Percentiles rank a stretch among this genome's conserved stretches.
phyloP scores from a whole-genome alignment of 2,888 invertebrate species.

The Ormyrus rosae region DNA sequence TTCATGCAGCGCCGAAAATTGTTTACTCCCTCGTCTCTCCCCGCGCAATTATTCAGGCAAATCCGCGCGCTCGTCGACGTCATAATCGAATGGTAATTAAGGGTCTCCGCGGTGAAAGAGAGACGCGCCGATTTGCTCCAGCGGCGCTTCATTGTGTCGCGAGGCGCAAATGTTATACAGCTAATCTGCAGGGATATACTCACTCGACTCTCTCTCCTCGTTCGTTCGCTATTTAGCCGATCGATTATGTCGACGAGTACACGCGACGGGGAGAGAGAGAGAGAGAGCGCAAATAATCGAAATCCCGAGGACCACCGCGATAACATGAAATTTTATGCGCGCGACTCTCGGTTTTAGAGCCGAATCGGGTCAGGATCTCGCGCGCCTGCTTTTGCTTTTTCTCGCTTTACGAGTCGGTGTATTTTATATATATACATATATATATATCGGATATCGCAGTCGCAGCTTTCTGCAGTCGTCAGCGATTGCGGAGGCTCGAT shows the following conservation, averaged over 20 bases:
- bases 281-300: conserved; percentile 19
- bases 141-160: conserved; percentile 19
- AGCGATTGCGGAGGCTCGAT: conserved; percentile 9
- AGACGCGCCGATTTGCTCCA: neutral
- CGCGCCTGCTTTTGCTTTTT: neutral
- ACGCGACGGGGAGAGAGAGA: neutral
- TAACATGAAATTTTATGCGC: neutral
- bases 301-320: neutral
- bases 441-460: conserved; percentile 9
- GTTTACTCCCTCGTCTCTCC: conserved; percentile 2
- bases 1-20: conserved; percentile 8
- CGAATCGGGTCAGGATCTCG: neutral
- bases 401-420: neutral
- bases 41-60: neutral
- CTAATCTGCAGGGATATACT: conserved; percentile 24
- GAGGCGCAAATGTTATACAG: conserved; percentile 35
- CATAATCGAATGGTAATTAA: conserved; percentile 45
- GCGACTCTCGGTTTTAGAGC: neutral
- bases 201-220: neutral
- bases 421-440: conserved; percentile 13
- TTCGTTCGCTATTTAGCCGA: conserved; percentile 15
- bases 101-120: conserved; percentile 1
- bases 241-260: conserved; percentile 16
- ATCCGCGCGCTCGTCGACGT: neutral
- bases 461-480: conserved; percentile 7